A percentile compares a stretch with the other conserved stretches of the same genome.
These are phyloP conservation scores for Eidolon helvum DNA, from an alignment of 2,113 vertebrate genomes.

Conservation along the genomic window DNA sequence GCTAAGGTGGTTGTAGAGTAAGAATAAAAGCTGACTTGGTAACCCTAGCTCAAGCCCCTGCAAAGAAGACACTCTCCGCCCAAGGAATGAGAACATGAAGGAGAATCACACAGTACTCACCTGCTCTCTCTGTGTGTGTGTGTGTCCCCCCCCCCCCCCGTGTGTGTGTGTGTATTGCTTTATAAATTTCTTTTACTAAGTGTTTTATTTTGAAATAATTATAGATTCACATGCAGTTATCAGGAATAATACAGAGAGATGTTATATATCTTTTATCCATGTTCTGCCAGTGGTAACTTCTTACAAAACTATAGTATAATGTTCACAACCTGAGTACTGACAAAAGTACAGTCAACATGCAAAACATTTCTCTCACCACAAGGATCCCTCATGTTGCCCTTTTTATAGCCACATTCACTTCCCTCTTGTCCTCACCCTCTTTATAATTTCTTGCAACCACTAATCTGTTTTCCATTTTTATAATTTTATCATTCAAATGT, in stretches of 20 bases:
- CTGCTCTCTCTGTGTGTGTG: background rate
- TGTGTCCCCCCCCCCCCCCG: too few relatives aligned
- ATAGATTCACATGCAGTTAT: background rate
- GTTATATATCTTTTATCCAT: background rate
- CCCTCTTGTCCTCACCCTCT: background rate
- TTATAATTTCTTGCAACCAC: background rate
- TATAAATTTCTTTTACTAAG: background rate
- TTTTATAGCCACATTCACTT: background rate
- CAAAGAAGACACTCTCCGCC: background rate
- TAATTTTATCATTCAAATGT: background rate
- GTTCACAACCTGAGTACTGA: background rate
- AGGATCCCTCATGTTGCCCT: background rate
- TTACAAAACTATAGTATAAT: background rate
- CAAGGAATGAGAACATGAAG: background rate
- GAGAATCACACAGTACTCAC: background rate
- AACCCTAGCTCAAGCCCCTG: background rate
- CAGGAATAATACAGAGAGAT: background rate
- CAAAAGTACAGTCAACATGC: background rate
- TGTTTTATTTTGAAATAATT: constrained; percentile 33
- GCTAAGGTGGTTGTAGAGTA: background rate
- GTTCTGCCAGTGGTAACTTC: background rate
- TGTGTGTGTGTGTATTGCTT: background rate
- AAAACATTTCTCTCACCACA: background rate
- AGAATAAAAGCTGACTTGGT: background rate
- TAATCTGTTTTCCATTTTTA: background rate